These are phyloP conservation scores for Acropternis orthonyx DNA, from an alignment of 2,797 vertebrate species.

Conservation along the genomic window DNA sequence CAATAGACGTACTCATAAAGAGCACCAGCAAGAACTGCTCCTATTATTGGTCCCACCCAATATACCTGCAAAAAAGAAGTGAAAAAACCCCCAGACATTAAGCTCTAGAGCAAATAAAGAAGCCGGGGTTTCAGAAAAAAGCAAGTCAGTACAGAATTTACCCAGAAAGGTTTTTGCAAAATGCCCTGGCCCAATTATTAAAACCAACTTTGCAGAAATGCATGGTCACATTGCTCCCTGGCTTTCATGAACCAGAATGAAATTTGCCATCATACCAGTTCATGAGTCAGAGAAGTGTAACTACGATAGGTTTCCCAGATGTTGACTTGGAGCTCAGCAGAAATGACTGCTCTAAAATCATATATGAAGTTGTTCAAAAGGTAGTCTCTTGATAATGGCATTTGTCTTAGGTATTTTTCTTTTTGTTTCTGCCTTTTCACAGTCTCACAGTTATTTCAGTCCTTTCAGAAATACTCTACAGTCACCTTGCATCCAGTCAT, in stretches of 20 bases:
- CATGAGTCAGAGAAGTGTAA: not conserved
- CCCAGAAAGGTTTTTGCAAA: not conserved
- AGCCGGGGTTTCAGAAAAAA: not conserved
- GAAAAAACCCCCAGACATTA: not conserved
- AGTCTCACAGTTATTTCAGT: not conserved
- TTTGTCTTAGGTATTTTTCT: not conserved
- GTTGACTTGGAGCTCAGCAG: not conserved
- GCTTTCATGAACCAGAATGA: not conserved
- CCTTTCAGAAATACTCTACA: not conserved
- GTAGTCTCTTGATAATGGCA: not conserved
- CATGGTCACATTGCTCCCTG: too few relatives aligned
- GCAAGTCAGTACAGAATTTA: not conserved
- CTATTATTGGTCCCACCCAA: slow-evolving; percentile 92
- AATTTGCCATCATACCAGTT: not conserved
- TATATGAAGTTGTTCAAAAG: not conserved
- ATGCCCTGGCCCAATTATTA: not conserved
- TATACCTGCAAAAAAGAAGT: slow-evolving; percentile 81
- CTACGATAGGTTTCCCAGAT: not conserved
- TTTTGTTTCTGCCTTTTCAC: not conserved
- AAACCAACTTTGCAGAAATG: not conserved
- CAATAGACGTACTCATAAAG: slow-evolving; percentile 93
- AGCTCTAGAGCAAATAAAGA: not conserved
- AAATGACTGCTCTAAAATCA: not conserved
- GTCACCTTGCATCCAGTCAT: not conserved
- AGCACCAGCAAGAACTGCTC: slow-evolving; percentile 85